These are phyloP conservation scores for Platyscapa corneri DNA, from an alignment of 1,140 invertebrate species.

Conservation along the genomic window DNA sequence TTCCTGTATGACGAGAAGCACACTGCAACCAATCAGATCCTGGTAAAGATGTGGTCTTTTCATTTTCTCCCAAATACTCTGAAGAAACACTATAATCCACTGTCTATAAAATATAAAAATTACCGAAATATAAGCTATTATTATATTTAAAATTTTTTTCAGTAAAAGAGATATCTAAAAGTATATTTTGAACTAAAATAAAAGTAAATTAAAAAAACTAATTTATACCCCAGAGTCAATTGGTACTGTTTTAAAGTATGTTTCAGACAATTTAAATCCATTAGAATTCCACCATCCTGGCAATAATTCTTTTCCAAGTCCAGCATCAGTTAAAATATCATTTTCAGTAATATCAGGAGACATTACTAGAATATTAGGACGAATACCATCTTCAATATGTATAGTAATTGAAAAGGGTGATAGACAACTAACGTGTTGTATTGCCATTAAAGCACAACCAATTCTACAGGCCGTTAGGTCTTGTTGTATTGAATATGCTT, in stretches of 20 bases:
- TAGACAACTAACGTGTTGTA: slow-evolving; percentile 62
- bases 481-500: slow-evolving; percentile 66
- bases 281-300: slow-evolving; percentile 70
- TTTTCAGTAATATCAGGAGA: slow-evolving; percentile 68
- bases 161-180: no score
- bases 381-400: slow-evolving; percentile 63
- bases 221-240: slow-evolving; percentile 65
- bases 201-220: slow-evolving; percentile 13
- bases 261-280: slow-evolving; percentile 71
- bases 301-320: slow-evolving; percentile 67
- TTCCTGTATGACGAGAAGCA: slow-evolving; percentile 74
- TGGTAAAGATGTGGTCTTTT: slow-evolving; percentile 57
- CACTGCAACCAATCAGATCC: slow-evolving; percentile 74
- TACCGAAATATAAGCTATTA: neutral
- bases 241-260: slow-evolving; percentile 71
- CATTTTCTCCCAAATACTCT: slow-evolving; percentile 63
- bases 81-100: slow-evolving; percentile 64
- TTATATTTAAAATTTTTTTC: neutral
- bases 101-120: slow-evolving; percentile 29
- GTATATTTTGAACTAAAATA: neutral
- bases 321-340: slow-evolving; percentile 70
- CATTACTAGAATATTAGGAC: slow-evolving; percentile 65
- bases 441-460: slow-evolving; percentile 70
- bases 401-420: slow-evolving; percentile 63
- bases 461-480: slow-evolving; percentile 66